Conservation (phyloP, 2,797 vertebrate species). For the Thamnophis elegans region DNA sequence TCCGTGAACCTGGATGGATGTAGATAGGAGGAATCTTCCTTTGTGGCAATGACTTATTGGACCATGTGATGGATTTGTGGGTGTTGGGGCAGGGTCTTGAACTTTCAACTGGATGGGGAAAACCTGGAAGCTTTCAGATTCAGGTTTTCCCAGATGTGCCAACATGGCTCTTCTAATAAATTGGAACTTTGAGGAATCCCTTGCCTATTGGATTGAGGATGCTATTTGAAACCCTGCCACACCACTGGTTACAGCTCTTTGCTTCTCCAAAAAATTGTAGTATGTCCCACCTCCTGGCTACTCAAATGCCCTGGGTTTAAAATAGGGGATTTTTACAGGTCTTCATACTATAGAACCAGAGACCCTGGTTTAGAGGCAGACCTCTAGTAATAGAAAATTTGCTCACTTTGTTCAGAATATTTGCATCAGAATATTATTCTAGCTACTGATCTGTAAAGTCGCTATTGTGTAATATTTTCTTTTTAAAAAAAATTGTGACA, state of each 20-base stretch:
- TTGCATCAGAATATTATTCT: background rate
- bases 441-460: background rate
- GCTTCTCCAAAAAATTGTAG: background rate
- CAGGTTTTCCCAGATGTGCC: too few relatives aligned
- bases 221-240: too few relatives aligned
- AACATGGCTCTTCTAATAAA: too few relatives aligned
- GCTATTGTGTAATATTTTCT: background rate
- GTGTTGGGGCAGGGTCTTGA: too few relatives aligned
- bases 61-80: too few relatives aligned
- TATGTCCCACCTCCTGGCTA: background rate
- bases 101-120: too few relatives aligned
- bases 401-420: background rate
- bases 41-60: too few relatives aligned
- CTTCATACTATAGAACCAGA: background rate
- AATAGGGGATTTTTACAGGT: background rate
- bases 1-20: too few relatives aligned
- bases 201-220: too few relatives aligned
- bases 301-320: background rate
- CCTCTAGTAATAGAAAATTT: background rate
- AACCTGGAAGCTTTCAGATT: too few relatives aligned
- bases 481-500: background rate
- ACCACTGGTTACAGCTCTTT: background rate
- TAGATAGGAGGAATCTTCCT: too few relatives aligned
- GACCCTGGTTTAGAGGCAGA: background rate
- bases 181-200: too few relatives aligned